phyloP scores from a whole-genome alignment of 2,113 vertebrate genomes.

The Prionailurus viverrinus region DNA sequence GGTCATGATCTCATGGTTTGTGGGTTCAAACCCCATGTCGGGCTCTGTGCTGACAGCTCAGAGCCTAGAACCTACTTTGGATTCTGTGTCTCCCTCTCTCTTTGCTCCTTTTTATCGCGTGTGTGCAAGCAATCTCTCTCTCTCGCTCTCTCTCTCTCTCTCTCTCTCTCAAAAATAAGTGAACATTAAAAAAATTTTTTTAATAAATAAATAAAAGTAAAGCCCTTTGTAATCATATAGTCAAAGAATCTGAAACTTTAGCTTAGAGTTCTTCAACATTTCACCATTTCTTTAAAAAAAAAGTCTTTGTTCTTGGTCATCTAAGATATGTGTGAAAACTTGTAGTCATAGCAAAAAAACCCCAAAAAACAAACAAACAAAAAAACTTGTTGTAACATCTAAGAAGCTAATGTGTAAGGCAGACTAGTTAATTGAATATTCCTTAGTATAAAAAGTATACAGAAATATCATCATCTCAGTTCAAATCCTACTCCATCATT shows the following conservation, averaged over 20 bases:
- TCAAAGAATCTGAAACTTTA: constrained; percentile 9
- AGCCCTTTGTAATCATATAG: not conserved
- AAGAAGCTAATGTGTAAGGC: not conserved
- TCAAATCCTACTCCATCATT: not conserved
- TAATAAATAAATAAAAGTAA: not conserved
- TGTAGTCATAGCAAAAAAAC: not conserved
- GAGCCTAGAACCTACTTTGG: too few species aligned
- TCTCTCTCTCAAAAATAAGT: not conserved
- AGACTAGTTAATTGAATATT: not conserved
- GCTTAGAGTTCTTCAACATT: constrained; percentile 27
- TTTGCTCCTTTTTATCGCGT: too few species aligned
- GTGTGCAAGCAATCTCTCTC: too few species aligned
- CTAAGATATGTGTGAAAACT: not conserved
- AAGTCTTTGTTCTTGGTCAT: not conserved
- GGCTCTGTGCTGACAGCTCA: too few species aligned
- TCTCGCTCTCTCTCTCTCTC: too few species aligned
- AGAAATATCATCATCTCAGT: not conserved
- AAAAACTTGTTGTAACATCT: not conserved
- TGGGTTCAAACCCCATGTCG: too few species aligned
- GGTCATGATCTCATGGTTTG: too few species aligned
- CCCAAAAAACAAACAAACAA: not conserved
- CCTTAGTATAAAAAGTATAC: not conserved
- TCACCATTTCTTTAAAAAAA: not conserved
- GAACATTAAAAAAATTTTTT: not conserved
- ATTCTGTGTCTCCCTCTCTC: too few species aligned